Base-by-base conservation (phyloP, 1,140 invertebrate genomes). In the Drosophila busckii region DNA sequence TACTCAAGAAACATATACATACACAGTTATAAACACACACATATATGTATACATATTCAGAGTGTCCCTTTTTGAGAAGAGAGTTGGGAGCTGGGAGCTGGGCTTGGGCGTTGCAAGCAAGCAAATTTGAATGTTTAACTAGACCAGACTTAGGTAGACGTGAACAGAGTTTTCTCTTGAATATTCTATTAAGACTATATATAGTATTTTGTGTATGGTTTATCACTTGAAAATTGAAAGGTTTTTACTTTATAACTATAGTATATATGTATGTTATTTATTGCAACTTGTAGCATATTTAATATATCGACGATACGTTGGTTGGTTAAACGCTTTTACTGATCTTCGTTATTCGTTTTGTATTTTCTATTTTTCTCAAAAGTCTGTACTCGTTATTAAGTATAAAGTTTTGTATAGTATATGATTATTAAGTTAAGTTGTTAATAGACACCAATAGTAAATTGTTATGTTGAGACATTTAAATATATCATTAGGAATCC, bases 1-100 rank as follows among this genome's bases (percentile, higher is more conserved):
- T 73, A 71, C 73, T 80, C 73, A 80, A 80, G 75, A 67, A 80
- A 60, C 69, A 41, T 32, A 52, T 53, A 64, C 82, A n/a, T 80
- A 68, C 64, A 46, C 75, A 82, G 73, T 82, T n/a, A n/a, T n/a
- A n/a, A n/a, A n/a, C n/a, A n/a, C n/a, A n/a, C n/a, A n/a, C n/a
- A n/a, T n/a, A n/a, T n/a, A n/a, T n/a, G n/a, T n/a, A n/a, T n/a
- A n/a, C n/a, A n/a, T n/a, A n/a, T n/a, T n/a, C n/a, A n/a, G n/a
- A n/a, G n/a, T n/a, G 61, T 65, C 53, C 52, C 44, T 58, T 65
- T 40, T n/a, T n/a, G n/a, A n/a, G n/a, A n/a, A n/a, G n/a, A n/a
- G n/a, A n/a, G n/a, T n/a, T n/a, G n/a, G n/a, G n/a, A n/a, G n/a
- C n/a, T n/a, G n/a, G n/a, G n/a, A n/a, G n/a, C n/a, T n/a, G n/a